Base-by-base conservation (phyloP, 1,140 invertebrate species). In the Dreissena polymorpha region DNA sequence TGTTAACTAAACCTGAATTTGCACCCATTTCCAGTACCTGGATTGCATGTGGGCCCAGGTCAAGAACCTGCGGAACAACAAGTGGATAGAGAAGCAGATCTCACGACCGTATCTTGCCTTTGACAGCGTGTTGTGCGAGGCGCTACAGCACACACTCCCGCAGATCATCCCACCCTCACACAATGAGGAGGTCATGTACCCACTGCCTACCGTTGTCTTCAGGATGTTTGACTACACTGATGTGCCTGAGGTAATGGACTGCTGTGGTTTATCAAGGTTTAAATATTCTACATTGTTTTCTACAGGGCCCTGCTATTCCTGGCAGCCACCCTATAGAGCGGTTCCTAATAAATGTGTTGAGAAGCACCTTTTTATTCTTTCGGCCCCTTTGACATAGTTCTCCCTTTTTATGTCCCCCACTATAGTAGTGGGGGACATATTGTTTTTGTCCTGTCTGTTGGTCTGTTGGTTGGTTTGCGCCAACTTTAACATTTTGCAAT, bases 61-160 rank as follows among this genome's bases (percentile, higher is more conserved):
- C 51, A 95, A 96, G 83, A 99, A 99, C 90, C 93, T 99, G 18
- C 95, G 96, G 57, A 96, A 96, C 88, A 97, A 99, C 90, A 98
- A 98, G 92, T 99, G 98, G 98, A 96, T 96, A 51, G 99, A 99
- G 91, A 98, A 98, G 90, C 98, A 99, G 92, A 99, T 99, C 91
- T 95, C 96, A 5, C 94, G 98, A 49, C 98, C 98, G 0, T 99
- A 99, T 92, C 93, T 99, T 18, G 97, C 97, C 0, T 99, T 99
- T 94, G 98, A 99, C 91, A 96, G 96, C 5, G 96, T 98, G 74
- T 91, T 99, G 12, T 98, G 97, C 94, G 98, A 99, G 93, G 98
- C 98, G 13, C 93, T 99, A 57, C 91, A 99, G 91, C 98, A 99
- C 90, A 98, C 97, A 93, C 94, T 99, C 77, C 98, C 98, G 8